Percentiles rank a stretch among this genome's conserved stretches.
Evolutionary conservation across 53 echinoderm and acorn worm genomes (phyloP).

Genomic region (Apostichopus leukothele): DNA sequence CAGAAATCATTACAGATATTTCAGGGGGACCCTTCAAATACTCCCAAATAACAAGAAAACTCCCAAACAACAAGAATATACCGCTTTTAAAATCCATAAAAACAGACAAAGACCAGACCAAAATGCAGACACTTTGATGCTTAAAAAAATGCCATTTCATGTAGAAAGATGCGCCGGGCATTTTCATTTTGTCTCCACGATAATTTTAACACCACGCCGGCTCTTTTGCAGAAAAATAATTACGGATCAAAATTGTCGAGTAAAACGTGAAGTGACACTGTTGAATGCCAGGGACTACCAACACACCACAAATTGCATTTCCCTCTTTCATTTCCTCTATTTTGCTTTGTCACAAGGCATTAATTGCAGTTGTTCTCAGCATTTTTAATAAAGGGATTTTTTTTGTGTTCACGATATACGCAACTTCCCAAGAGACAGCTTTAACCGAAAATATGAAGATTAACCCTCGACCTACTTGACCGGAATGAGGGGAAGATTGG

Average conservation of each 20-base stretch:
- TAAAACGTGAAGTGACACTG: conserved; percentile 20
- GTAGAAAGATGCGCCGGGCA: background rate
- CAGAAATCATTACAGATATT: too few species aligned
- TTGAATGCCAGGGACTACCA: conserved; percentile 32
- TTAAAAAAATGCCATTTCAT: conserved; percentile 6
- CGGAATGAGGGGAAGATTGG: background rate
- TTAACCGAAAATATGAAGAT: background rate
- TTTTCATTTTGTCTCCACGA: background rate
- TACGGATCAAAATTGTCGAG: conserved; percentile 17
- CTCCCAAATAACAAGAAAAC: too few species aligned
- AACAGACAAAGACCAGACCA: background rate
- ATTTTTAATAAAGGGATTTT: conserved; percentile 5
- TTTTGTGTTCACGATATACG: background rate
- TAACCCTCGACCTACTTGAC: background rate
- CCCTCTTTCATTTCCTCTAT: conserved; percentile 22
- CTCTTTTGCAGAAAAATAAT: conserved; percentile 28
- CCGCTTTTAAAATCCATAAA: background rate
- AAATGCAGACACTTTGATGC: background rate
- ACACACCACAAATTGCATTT: conserved; percentile 41
- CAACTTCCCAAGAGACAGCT: background rate
- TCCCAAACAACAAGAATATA: too few species aligned
- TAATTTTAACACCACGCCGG: conserved; percentile 2
- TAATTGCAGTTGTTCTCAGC: conserved; percentile 10
- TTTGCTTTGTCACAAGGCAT: conserved; percentile 35
- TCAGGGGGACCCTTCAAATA: too few species aligned